These are phyloP conservation scores for Pedionomus torquatus DNA, from an alignment of 2,113 vertebrate species.

Conservation along the genomic window DNA sequence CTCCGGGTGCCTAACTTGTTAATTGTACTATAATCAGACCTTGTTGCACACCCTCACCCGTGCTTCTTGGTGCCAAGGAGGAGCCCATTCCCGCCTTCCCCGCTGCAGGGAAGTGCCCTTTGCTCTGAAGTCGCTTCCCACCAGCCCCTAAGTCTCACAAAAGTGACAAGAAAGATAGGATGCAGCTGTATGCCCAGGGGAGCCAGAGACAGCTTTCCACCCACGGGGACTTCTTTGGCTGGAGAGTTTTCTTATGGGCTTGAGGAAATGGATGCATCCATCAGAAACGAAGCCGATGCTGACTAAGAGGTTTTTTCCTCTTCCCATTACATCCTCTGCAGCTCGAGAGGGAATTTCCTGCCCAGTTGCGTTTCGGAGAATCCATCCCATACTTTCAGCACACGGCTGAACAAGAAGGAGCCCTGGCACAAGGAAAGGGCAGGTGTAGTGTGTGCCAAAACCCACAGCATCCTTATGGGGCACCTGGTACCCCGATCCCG, in stretches of 20 bases:
- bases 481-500: not conserved
- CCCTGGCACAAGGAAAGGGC: not conserved
- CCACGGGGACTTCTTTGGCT: not conserved
- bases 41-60: not conserved
- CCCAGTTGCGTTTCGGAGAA: not conserved
- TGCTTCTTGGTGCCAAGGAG: not conserved
- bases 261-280: conserved; percentile 55
- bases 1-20: not conserved
- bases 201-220: not conserved
- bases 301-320: conserved; percentile 63
- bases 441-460: not conserved
- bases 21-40: not conserved
- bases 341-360: conserved; percentile 61
- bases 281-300: conserved; percentile 44
- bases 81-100: not conserved
- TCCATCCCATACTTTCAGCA: not conserved
- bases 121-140: not conserved
- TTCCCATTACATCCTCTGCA: conserved; percentile 48
- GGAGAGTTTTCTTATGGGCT: conserved; percentile 23
- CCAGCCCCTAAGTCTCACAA: not conserved
- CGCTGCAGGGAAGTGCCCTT: fast-evolving
- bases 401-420: not conserved
- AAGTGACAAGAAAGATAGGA: conserved; percentile 20
- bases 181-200: conserved; percentile 48
- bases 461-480: not conserved